Evolutionary conservation across 2,888 invertebrate species (phyloP), one percentile per base, ranked within the genome.

Genomic region (Watsonalla cultraria): DNA sequence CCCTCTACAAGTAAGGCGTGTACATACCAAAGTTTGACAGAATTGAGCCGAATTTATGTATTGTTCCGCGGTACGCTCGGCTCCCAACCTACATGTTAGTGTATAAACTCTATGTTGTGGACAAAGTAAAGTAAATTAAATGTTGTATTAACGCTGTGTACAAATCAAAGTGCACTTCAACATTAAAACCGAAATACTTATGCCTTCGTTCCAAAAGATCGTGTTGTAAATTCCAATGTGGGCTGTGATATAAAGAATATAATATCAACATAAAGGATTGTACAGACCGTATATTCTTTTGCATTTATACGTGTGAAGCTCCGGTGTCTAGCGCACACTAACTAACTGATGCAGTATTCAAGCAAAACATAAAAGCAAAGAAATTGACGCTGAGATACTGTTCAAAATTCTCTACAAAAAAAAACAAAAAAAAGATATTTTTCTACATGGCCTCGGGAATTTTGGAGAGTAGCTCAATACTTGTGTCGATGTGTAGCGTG

Each of bases 211-310:
- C 78, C 82, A 68, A 84, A 86, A 86, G 82, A 85, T 79, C 80
- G 78, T 83, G 80, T 90, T 89, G 85, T 90, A 93, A 94, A 94
- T 94, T 94, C 94, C 94, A 94, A 94, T 74, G 93, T 93, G 94
- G 94, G 94, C 94, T 94, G 94, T 94, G 94, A 94, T 93, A 93
- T 92, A 93, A 88, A 85, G 82, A 79, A 68, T 84, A 85, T 84
- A 83, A 92, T 86, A 84, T 92, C 92, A 92, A 91, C 92, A 91
- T 92, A 85, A 92, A 92, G 86, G 91, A 92, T 91, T 93, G 93
- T 93, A 93, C 93, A 93, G 93, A 92, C 93, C 93, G 92, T 92
- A 8, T 92, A 84, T 91, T 93, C 84, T 92, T 79, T 80, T 78
- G 79, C 79, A 77, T 78, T 33, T 65, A 65, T 75, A 68, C 82